Evolutionary conservation across 2,888 invertebrate species (phyloP).

Genomic region (Idaea straminata): DNA sequence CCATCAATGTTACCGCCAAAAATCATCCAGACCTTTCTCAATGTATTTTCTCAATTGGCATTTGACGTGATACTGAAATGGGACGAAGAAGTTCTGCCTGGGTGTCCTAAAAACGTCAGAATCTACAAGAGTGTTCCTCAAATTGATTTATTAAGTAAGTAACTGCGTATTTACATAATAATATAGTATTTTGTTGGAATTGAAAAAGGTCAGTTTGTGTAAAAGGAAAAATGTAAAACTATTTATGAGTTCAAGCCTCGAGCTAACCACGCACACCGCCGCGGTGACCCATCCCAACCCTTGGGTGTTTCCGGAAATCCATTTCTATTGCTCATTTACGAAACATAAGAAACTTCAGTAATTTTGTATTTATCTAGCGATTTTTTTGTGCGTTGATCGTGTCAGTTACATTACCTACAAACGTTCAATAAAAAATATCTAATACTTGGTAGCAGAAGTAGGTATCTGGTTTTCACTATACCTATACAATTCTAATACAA

Average conservation of each 20-base stretch:
- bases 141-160: conserved; percentile 58
- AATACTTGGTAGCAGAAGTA: no score
- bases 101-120: conserved; percentile 41
- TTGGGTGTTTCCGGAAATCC: not conserved
- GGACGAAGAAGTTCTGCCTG: conserved; percentile 40
- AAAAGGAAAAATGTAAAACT: not conserved
- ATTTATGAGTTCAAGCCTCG: not conserved
- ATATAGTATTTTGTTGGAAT: not conserved
- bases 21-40: conserved; percentile 39
- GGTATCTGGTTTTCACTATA: no score
- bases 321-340: not conserved
- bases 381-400: conserved; percentile 1
- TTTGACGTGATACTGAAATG: conserved; percentile 65
- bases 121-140: conserved; percentile 59
- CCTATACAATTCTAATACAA: no score
- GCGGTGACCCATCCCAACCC: not conserved
- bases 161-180: not conserved
- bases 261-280: not conserved
- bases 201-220: not conserved
- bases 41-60: conserved; percentile 50
- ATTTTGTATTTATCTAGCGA: not conserved
- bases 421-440: no score
- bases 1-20: conserved; percentile 42
- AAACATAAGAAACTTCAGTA: not conserved
- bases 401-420: not conserved